Evolutionary conservation across 2,113 vertebrate genomes (phyloP).

Genomic region (Lontra canadensis): DNA sequence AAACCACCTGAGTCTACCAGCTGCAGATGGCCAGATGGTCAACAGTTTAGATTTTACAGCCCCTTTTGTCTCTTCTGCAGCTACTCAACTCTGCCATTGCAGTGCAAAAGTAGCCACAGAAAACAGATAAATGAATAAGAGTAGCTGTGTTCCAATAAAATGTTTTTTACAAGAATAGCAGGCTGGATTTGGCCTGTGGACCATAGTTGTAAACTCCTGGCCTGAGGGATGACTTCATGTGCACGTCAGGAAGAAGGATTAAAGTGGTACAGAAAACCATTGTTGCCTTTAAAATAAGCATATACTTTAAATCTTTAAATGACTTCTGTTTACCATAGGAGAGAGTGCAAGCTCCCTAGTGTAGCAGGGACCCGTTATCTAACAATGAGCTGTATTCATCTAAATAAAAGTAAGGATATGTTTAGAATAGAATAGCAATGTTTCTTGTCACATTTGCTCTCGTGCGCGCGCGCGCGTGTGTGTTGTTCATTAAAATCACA

Average conservation of each 20-base stretch:
- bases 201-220: neutral
- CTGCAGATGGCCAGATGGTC: neutral
- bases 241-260: neutral
- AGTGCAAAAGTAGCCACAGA: neutral
- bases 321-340: neutral
- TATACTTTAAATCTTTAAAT: neutral
- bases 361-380: neutral
- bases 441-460: neutral
- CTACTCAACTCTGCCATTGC: neutral
- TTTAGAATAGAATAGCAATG: slow-evolving; percentile 3
- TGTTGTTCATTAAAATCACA: slow-evolving; percentile 14
- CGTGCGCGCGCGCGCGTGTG: neutral
- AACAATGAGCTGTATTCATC: neutral
- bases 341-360: neutral
- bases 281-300: neutral
- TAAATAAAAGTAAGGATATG: neutral
- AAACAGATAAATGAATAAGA: neutral
- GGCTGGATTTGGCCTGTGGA: neutral
- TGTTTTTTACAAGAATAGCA: neutral
- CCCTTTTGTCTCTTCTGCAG: neutral
- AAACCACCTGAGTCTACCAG: neutral
- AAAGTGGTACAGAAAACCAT: neutral
- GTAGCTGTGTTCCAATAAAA: slow-evolving; percentile 1
- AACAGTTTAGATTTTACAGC: neutral
- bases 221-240: neutral